phyloP scores from a whole-genome alignment of 2,113 vertebrate species.

The Charadrius vociferus region DNA sequence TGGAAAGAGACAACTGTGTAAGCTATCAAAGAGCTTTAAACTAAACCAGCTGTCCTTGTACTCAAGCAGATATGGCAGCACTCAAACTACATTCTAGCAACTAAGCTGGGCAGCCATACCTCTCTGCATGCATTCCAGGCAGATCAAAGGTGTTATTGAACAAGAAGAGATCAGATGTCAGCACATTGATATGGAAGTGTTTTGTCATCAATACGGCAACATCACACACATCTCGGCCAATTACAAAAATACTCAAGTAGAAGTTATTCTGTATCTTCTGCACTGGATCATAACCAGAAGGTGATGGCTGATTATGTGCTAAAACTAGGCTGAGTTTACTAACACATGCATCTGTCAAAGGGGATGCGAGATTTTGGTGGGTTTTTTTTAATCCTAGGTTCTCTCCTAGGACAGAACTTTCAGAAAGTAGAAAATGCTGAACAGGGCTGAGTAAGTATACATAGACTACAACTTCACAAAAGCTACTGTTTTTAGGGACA shows the following conservation, averaged over 20 bases:
- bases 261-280: neutral
- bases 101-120: neutral
- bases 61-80: neutral
- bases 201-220: neutral
- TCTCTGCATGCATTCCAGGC: neutral
- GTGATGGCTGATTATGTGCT: neutral
- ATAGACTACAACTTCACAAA: neutral
- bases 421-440: neutral
- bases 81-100: neutral
- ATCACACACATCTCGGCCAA: neutral
- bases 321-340: neutral
- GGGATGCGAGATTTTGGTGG: rapidly evolving
- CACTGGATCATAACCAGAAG: neutral
- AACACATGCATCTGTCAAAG: neutral
- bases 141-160: neutral
- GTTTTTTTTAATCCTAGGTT: neutral
- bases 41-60: neutral
- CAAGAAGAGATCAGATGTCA: neutral
- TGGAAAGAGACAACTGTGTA: neutral
- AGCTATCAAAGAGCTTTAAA: neutral
- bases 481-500: neutral
- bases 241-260: neutral
- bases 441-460: neutral
- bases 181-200: neutral
- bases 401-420: neutral